Percentiles rank a stretch among this genome's conserved stretches.
phyloP scores from a whole-genome alignment of 2,888 invertebrate genomes.

The Philhelius pedissequus region DNA sequence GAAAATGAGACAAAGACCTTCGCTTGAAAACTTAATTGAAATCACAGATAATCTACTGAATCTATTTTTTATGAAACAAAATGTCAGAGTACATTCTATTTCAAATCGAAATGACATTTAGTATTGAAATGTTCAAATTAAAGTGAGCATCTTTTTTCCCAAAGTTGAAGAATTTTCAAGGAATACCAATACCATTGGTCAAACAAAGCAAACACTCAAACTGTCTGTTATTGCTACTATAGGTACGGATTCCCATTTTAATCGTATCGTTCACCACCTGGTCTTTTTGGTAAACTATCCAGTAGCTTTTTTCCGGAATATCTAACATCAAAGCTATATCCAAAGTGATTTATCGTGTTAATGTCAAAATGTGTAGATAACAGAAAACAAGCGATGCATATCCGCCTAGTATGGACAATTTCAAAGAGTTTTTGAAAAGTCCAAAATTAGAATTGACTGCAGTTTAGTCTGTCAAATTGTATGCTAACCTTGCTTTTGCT shows the following conservation, averaged over 20 bases:
- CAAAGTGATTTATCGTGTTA: conserved; percentile 58
- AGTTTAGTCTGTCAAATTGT: conserved; percentile 31
- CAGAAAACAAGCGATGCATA: conserved; percentile 20
- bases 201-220: conserved; percentile 7
- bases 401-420: conserved; percentile 30
- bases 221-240: conserved; percentile 25
- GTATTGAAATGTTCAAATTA: neutral
- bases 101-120: neutral
- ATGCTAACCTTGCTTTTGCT: neutral
- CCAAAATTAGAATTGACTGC: conserved; percentile 59
- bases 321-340: conserved; percentile 5
- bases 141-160: neutral
- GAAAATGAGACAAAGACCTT: too few species aligned
- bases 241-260: neutral
- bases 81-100: neutral
- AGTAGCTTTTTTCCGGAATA: neutral
- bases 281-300: neutral
- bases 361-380: conserved; percentile 46
- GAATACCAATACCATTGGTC: neutral
- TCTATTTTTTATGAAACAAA: neutral
- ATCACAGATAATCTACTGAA: too few species aligned
- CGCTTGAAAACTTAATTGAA: too few species aligned
- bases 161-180: neutral
- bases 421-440: conserved; percentile 28
- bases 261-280: neutral